These are phyloP conservation scores for Enteromius mattozi DNA, from an alignment of 2,797 vertebrate species.

Conservation along the genomic window DNA sequence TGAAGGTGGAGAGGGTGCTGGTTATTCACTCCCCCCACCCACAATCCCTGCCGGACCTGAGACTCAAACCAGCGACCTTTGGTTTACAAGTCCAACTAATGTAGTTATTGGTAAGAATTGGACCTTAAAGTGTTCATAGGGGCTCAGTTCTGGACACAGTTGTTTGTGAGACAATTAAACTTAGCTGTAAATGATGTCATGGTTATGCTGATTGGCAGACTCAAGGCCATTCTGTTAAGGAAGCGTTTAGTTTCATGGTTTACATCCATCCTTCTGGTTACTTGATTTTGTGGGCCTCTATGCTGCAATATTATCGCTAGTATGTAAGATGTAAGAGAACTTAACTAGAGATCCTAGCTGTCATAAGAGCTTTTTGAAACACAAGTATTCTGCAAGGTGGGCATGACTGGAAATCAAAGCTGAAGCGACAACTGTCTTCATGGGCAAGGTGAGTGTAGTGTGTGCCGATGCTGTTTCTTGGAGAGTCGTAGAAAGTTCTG, in stretches of 20 bases:
- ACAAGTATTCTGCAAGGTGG: slow-evolving; percentile 58
- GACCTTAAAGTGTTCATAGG: not conserved
- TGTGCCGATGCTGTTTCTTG: slow-evolving; percentile 63
- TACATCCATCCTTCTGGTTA: not conserved
- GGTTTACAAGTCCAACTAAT: too few species aligned
- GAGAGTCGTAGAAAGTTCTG: slow-evolving; percentile 53
- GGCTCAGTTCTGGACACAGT: not conserved
- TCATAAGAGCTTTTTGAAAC: slow-evolving; percentile 42
- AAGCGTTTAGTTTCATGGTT: not conserved
- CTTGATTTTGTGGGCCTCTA: not conserved
- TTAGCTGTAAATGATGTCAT: not conserved
- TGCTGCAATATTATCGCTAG: not conserved
- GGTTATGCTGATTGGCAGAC: not conserved
- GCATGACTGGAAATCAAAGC: slow-evolving; percentile 63
- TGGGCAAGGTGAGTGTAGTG: slow-evolving; percentile 60
- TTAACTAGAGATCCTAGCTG: slow-evolving; percentile 4
- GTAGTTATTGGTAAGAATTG: not conserved
- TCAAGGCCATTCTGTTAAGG: not conserved
- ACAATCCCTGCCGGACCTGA: too few species aligned
- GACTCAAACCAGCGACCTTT: too few species aligned
- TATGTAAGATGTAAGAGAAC: not conserved
- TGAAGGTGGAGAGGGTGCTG: too few species aligned
- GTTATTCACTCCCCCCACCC: too few species aligned
- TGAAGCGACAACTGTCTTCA: slow-evolving; percentile 53
- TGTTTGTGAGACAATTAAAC: not conserved